Conservation (phyloP, 2,113 vertebrate genomes). For the Vanacampus margaritifer region DNA sequence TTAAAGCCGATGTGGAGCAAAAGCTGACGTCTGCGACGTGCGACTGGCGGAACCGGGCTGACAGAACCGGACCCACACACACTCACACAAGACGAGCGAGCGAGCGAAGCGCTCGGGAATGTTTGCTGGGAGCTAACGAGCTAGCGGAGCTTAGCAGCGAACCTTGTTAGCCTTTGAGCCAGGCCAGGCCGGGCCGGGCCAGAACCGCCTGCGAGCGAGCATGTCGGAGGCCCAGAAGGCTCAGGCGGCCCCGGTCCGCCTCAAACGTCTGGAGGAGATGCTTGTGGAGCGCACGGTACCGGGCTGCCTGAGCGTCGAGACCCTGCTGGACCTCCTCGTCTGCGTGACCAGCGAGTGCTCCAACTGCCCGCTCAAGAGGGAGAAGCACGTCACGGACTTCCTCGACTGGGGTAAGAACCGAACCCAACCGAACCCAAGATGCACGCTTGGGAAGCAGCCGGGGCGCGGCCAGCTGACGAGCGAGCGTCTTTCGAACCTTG, state of each 20-base stretch:
- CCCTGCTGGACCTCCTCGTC: slow-evolving; percentile 88
- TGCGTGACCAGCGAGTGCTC: slow-evolving; percentile 85
- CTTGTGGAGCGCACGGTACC: slow-evolving; percentile 79
- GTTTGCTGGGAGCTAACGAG: slow-evolving; percentile 59
- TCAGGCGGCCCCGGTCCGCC: slow-evolving; percentile 92
- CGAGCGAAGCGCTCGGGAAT: slow-evolving; percentile 38
- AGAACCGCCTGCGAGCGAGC: background rate
- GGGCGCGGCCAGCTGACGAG: background rate
- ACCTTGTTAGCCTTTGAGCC: background rate
- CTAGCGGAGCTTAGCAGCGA: slow-evolving; percentile 55
- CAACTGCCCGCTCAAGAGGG: slow-evolving; percentile 82
- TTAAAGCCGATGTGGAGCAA: slow-evolving; percentile 34
- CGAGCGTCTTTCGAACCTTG: background rate
- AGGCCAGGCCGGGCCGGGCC: background rate
- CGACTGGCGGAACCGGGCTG: slow-evolving; percentile 9
- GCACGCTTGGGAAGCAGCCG: background rate
- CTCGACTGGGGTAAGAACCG: slow-evolving; percentile 88
- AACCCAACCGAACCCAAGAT: background rate
- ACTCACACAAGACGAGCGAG: background rate
- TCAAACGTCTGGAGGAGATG: slow-evolving; percentile 93
- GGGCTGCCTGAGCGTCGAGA: slow-evolving; percentile 85
- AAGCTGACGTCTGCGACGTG: slow-evolving; percentile 6
- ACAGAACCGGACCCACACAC: slow-evolving; percentile 12
- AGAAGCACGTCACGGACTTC: slow-evolving; percentile 91
- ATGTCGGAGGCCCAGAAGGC: background rate